These are phyloP conservation scores for Drosophila arawakana DNA, from an alignment of 1,140 invertebrate species.

Conservation along the genomic window DNA sequence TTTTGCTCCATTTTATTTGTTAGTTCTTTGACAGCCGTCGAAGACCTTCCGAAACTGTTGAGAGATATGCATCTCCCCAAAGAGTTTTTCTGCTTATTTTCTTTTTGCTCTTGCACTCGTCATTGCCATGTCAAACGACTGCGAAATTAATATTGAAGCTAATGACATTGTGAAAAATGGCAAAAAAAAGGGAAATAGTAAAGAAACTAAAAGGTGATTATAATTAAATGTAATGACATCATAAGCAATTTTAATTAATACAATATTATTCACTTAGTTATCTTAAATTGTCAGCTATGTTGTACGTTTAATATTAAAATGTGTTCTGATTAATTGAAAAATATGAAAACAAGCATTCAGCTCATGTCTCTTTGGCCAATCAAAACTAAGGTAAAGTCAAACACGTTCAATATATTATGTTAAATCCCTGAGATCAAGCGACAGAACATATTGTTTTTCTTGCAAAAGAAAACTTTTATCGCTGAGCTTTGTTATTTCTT, in stretches of 20 bases:
- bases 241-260: background rate
- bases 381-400: slow-evolving; percentile 6
- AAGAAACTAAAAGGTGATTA: background rate
- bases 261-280: too few relatives aligned
- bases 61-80: slow-evolving; percentile 46
- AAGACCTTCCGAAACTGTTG: slow-evolving; percentile 33
- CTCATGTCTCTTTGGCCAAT: background rate
- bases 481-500: slow-evolving; percentile 33
- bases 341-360: too few relatives aligned
- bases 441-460: slow-evolving; percentile 37
- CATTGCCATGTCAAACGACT: slow-evolving; percentile 48
- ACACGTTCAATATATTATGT: slow-evolving; percentile 30
- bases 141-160: slow-evolving; percentile 55
- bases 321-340: too few relatives aligned
- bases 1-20: slow-evolving; percentile 47
- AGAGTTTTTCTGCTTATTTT: slow-evolving; percentile 8
- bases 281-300: too few relatives aligned
- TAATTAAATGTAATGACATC: background rate
- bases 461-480: slow-evolving; percentile 42
- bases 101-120: slow-evolving; percentile 7
- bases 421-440: slow-evolving; percentile 26
- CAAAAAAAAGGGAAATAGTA: background rate
- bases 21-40: slow-evolving; percentile 63
- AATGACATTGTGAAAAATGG: slow-evolving; percentile 28
- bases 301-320: too few relatives aligned